These are phyloP conservation scores for Meliscaeva auricollis DNA, from an alignment of 2,888 invertebrate species.

Conservation along the genomic window DNA sequence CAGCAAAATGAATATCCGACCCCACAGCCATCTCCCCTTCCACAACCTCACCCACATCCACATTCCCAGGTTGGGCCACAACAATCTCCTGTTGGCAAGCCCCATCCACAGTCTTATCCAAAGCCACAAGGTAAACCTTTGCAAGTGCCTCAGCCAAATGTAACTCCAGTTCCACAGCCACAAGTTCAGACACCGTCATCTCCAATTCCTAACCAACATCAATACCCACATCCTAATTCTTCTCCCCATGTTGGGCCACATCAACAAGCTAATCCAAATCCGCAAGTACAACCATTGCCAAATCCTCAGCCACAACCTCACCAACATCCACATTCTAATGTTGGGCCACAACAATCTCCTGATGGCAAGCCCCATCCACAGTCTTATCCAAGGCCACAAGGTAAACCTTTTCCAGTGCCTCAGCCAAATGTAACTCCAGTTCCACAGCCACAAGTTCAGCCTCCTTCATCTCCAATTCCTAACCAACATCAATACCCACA, in stretches of 20 bases:
- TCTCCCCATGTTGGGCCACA: neutral
- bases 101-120: slow-evolving; percentile 49
- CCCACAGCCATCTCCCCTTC: no score
- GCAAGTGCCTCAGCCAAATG: slow-evolving; percentile 6
- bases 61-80: slow-evolving; percentile 21
- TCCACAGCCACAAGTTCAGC: neutral
- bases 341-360: neutral
- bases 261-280: neutral
- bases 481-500: neutral
- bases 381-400: neutral
- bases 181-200: neutral
- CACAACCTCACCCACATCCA: slow-evolving; percentile 10
- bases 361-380: neutral
- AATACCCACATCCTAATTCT: slow-evolving; percentile 7
- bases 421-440: neutral
- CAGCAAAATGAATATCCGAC: no score
- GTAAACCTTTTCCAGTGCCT: no score
- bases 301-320: neutral
- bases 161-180: neutral
- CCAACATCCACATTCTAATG: neutral
- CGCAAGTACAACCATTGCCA: neutral
- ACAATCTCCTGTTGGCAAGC: slow-evolving; percentile 40
- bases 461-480: neutral
- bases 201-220: neutral
- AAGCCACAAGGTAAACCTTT: slow-evolving; percentile 64